phyloP scores from a whole-genome alignment of 2,113 vertebrate genomes.

The Perca schrenkii region DNA sequence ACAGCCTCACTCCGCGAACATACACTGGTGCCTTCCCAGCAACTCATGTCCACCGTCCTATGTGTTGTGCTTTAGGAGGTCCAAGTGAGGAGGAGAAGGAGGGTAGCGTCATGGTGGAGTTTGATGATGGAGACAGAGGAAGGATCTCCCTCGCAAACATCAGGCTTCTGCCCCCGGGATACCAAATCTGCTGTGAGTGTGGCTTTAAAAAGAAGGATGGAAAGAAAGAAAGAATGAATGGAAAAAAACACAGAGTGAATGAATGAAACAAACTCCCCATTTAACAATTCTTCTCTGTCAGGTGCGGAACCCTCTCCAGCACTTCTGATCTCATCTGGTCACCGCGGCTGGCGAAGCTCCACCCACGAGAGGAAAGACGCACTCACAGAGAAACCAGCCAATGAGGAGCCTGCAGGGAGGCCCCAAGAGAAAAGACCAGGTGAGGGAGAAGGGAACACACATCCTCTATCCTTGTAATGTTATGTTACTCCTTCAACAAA shows the following conservation, averaged over 20 bases:
- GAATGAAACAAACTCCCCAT: background rate
- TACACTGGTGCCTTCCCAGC: background rate
- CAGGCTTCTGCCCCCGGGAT: conserved; percentile 93
- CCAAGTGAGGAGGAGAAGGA: conserved; percentile 90
- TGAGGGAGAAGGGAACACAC: conserved; percentile 56
- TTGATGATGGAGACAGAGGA: conserved; percentile 96
- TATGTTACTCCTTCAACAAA: background rate
- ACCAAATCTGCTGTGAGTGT: conserved; percentile 94
- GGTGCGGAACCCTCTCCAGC: conserved; percentile 94
- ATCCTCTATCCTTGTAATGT: background rate
- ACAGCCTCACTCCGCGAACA: background rate
- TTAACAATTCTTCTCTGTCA: conserved; percentile 54
- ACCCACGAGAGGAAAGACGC: conserved; percentile 82
- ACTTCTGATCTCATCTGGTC: conserved; percentile 89
- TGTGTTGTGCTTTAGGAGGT: conserved; percentile 71
- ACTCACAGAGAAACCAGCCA: conserved; percentile 78
- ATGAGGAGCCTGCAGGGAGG: conserved; percentile 82
- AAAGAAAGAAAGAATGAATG: background rate
- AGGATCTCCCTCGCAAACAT: conserved; percentile 93
- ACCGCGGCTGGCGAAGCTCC: conserved; percentile 83
- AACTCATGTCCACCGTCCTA: conserved; percentile 1
- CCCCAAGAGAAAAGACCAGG: conserved; percentile 89
- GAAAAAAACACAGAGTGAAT: background rate
- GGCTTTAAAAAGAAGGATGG: background rate
- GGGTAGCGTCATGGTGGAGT: conserved; percentile 93